A percentile compares a stretch with the other conserved stretches of the same genome.
These are phyloP conservation scores for Oncorhynchus clarkii DNA, from an alignment of 2,113 vertebrate species.

Conservation along the genomic window DNA sequence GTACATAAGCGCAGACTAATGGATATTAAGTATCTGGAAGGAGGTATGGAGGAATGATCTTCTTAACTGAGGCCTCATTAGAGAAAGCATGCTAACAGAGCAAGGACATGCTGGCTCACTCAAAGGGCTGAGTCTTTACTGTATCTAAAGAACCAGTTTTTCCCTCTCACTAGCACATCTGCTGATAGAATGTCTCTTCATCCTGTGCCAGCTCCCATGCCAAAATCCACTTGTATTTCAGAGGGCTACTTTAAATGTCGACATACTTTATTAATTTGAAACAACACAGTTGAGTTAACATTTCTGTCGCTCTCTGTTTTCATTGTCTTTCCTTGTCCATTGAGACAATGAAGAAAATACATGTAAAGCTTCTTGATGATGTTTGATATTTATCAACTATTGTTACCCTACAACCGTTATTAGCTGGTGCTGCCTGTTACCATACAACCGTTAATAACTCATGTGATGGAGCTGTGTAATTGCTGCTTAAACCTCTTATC, in stretches of 20 bases:
- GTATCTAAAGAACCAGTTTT: constrained; percentile 25
- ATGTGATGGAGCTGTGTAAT: neutral
- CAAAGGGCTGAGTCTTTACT: neutral
- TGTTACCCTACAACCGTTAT: no score
- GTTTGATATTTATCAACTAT: neutral
- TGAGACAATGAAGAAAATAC: neutral
- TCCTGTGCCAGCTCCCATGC: constrained; percentile 13
- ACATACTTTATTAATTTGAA: neutral
- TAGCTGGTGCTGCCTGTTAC: constrained; percentile 6
- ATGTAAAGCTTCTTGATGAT: neutral
- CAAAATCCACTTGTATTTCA: constrained; percentile 21
- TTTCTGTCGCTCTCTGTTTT: neutral
- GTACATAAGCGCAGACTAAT: no score
- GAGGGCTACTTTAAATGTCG: constrained; percentile 11
- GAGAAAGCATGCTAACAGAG: constrained; percentile 24
- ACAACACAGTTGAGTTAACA: neutral
- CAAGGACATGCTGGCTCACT: constrained; percentile 39
- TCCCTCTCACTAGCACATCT: constrained; percentile 36
- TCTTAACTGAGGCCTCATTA: constrained; percentile 48
- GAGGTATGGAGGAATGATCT: no score
- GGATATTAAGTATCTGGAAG: no score
- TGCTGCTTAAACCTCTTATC: neutral
- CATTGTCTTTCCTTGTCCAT: neutral
- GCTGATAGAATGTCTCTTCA: constrained; percentile 42
- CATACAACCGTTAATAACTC: constrained; percentile 13